Base-by-base conservation (phyloP, 2,113 vertebrate species). In the Gopherus flavomarginatus region DNA sequence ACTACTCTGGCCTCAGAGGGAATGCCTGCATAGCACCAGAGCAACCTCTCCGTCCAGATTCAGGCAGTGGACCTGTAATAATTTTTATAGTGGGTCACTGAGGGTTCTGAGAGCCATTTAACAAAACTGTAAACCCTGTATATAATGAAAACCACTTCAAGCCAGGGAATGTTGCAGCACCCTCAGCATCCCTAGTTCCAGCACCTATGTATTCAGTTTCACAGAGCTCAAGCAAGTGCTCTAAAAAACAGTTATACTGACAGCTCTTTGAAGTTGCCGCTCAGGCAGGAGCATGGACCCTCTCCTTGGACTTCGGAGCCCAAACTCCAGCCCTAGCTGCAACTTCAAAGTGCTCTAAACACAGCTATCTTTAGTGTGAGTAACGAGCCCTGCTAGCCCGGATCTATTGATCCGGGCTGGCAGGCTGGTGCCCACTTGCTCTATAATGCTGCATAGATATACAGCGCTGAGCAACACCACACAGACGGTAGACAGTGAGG, bases 401-500 rank as follows among this genome's bases (percentile, higher is more conserved):
- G 5, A n/a, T 72, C n/a, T 38, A 72, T n/a, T 38, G 65, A 38
- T 38, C 65, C 5, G 19, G n/a, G 9, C 65, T 72, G 65, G 65
- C 35, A 9, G 19, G 16, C 4, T 38, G 35, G 4, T 35, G 5
- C 35, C 17, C 35, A n/a, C 17, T n/a, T 69, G 35, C 65, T 72
- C n/a, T n/a, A 38, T 72, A 38, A 72, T 38, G n/a, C n/a, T 38
- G 2, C 3, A 11, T 38, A 10, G n/a, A 72, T 72, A 38, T 38
- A n/a, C 83, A n/a, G 5, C 42, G 69, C 77, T 47, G 4, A 38
- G 57, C 42, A 62, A 57, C 2, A 24, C 38, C 35, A 6, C 44
- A 11, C 0, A 0, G 77, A 27, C 11, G 31, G 38, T 0, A 31
- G 54, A 62, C 5, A 85, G 62, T 79, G 52, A 54, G 53, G 2